Base-by-base conservation (phyloP, 2,797 vertebrate species). In the Streptopelia turtur region DNA sequence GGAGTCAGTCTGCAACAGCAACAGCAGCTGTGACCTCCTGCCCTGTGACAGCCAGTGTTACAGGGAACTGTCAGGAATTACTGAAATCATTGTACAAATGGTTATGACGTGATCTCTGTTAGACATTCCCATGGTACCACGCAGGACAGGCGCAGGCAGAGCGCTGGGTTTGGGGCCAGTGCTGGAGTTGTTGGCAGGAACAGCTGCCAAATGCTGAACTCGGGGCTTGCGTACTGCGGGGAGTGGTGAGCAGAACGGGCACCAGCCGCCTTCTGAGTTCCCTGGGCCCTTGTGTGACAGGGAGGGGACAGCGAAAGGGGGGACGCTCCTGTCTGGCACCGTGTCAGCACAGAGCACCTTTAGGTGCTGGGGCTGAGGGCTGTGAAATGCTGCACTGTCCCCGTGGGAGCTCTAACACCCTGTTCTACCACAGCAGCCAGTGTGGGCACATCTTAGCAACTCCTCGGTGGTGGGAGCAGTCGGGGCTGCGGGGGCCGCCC, bases 391-490 rank as follows among this genome's bases (percentile, higher is more conserved):
- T n/a, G 74, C 61, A 1, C 22, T 12, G 15, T 18, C 45, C 39
- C 0, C 0, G 2, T 2, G 68, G 59, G 41, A 35, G 75, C 84
- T 35, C 71, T n/a, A 95, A 91, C 79, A 76, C 41, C 90, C 17
- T 97, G 80, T 97, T 97, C 96, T 86, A 79, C 92, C 69, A 1
- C 96, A 97, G 97, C 97, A 96, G 89, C 94, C 95, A 12, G 55
- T 96, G 7, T 94, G 96, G 96, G 91, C 89, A 0, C 95, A 96
- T 28, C 89, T 96, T 83, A 97, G 97, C 94, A 88, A 95, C 91
- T 96, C 96, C 72, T 97, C 96, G 4, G 75, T 97, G 55, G 91
- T 97, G 93, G 97, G 98, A 35, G 94, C 95, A 8, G 95, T 95
- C 16, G 97, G 96, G 89, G 95, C 94, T 2, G 97, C 97, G 6